These are phyloP conservation scores for Garrulus glandarius DNA, from an alignment of 2,797 vertebrate species.

Conservation along the genomic window DNA sequence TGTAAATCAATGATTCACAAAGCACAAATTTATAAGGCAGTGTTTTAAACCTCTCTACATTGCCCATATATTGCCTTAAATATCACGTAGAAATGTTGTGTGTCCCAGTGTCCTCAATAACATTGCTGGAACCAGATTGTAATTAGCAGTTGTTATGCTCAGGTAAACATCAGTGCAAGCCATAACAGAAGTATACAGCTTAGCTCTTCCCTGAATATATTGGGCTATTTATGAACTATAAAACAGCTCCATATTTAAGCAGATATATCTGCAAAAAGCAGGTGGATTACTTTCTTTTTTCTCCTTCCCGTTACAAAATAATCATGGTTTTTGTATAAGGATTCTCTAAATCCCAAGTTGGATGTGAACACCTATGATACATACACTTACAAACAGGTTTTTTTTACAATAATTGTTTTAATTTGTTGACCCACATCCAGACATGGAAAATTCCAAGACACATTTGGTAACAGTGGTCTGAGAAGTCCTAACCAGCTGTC, in stretches of 20 bases:
- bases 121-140: not conserved
- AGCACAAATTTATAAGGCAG: not conserved
- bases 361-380: not conserved
- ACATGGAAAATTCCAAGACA: not conserved
- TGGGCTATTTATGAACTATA: not conserved
- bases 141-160: not conserved
- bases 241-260: not conserved
- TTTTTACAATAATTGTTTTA: not conserved
- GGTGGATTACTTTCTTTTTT: not conserved
- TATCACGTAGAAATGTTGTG: accelerated
- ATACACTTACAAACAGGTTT: not conserved
- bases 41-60: not conserved
- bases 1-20: not conserved
- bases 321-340: not conserved
- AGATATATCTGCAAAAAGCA: not conserved
- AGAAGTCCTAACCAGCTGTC: not conserved
- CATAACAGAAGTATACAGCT: not conserved
- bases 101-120: not conserved
- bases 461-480: not conserved
- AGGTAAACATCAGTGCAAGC: not conserved
- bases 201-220: not conserved
- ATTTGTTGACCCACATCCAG: not conserved
- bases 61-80: not conserved
- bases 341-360: not conserved
- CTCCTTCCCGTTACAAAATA: not conserved